A percentile compares a stretch with the other conserved stretches of the same genome.
Conservation (phyloP, 2,888 invertebrate species). For the Limnephilus auricula region DNA sequence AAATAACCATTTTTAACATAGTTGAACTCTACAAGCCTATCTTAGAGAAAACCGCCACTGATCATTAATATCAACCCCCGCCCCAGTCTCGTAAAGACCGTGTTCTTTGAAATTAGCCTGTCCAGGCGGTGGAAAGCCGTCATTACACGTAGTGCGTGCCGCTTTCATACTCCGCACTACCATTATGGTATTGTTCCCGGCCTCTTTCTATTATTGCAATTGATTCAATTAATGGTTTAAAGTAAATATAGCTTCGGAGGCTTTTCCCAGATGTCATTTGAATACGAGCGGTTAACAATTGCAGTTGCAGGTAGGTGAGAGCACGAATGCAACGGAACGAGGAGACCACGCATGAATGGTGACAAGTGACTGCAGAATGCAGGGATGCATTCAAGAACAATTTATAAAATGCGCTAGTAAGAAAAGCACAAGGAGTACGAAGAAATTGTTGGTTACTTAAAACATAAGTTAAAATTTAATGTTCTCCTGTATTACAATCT, state of each 20-base stretch:
- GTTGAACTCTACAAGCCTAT: neutral
- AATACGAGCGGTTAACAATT: slow-evolving; percentile 19
- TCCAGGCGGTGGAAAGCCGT: slow-evolving; percentile 59
- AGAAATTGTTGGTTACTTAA: no score
- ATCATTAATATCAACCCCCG: neutral
- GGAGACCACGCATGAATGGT: neutral
- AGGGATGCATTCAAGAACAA: no score
- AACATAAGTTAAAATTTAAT: no score
- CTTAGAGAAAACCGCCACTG: neutral
- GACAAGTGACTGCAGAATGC: neutral
- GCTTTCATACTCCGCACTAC: slow-evolving; percentile 46
- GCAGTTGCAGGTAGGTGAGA: neutral
- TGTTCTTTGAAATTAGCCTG: slow-evolving; percentile 52
- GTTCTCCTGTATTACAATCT: no score
- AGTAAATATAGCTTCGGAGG: slow-evolving; percentile 15
- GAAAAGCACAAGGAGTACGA: no score
- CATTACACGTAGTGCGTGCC: slow-evolving; percentile 55
- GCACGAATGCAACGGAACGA: neutral
- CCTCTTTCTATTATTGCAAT: slow-evolving; percentile 52
- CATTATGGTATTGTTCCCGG: slow-evolving; percentile 32
- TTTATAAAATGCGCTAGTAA: no score
- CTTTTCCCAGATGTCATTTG: slow-evolving; percentile 60
- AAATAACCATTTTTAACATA: neutral
- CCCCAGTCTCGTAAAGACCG: slow-evolving; percentile 33
- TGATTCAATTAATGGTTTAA: slow-evolving; percentile 51